Evolutionary conservation across 2,113 vertebrate genomes (phyloP).

Genomic region (Hyaena hyaena): DNA sequence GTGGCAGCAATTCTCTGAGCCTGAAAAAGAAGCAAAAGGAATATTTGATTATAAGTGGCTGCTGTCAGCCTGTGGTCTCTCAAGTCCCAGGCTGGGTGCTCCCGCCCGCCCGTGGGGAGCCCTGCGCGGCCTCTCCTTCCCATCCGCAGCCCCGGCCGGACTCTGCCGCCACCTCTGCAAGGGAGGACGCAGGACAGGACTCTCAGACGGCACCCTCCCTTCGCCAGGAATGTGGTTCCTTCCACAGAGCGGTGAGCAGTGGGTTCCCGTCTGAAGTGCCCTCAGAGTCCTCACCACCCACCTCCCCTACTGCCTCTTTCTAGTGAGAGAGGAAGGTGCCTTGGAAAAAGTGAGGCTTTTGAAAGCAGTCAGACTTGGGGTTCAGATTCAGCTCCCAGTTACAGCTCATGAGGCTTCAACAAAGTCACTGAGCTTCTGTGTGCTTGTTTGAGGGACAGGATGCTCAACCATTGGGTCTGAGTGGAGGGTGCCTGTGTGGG

Average conservation of each 20-base stretch:
- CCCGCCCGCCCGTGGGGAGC: background rate
- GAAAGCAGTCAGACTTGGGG: background rate
- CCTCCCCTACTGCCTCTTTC: rapidly evolving
- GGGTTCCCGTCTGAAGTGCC: background rate
- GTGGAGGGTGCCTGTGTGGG: background rate
- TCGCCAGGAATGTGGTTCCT: background rate
- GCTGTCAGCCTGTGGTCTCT: conserved; percentile 42
- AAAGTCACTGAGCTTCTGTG: background rate
- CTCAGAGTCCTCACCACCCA: rapidly evolving
- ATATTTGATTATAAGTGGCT: conserved; percentile 84
- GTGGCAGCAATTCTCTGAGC: background rate
- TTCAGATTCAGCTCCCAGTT: background rate
- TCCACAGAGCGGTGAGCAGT: rapidly evolving
- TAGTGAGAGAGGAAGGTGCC: background rate
- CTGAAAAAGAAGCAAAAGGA: conserved; percentile 75
- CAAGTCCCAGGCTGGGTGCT: conserved; percentile 46
- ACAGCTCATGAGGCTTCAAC: background rate
- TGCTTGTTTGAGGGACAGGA: background rate
- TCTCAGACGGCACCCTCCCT: background rate
- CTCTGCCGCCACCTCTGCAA: background rate
- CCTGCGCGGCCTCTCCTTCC: background rate
- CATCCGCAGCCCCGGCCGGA: background rate
- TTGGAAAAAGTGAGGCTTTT: background rate
- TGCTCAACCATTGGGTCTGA: background rate
- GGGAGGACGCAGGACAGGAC: rapidly evolving